A percentile compares a stretch with the other conserved stretches of the same genome.
Conservation (phyloP, 2,113 vertebrate species). For the Laticauda colubrina region DNA sequence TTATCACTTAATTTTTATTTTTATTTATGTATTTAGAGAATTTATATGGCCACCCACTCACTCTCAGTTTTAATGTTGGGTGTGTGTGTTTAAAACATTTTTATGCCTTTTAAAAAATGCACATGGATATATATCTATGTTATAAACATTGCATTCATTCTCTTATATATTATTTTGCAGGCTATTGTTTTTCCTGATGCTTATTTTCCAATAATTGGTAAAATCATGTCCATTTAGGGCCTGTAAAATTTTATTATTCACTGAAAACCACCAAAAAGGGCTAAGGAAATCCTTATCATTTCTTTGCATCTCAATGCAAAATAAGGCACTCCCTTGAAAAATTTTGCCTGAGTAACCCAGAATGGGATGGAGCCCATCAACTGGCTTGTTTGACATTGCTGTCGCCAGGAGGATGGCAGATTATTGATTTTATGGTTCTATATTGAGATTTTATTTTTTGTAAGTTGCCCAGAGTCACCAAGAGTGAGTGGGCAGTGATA, state of each 20-base stretch:
- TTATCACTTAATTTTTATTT: not conserved
- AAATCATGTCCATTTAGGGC: not conserved
- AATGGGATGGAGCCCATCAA: not conserved
- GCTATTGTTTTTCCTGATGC: not conserved
- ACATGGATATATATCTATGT: not conserved
- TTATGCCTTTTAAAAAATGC: not conserved
- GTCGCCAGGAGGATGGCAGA: not conserved
- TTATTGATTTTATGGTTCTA: not conserved
- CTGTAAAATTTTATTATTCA: not conserved
- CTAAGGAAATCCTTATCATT: not conserved
- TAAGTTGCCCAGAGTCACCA: not conserved
- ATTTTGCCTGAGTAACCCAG: not conserved
- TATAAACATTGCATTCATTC: not conserved
- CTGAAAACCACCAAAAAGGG: not conserved
- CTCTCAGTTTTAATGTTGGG: not conserved
- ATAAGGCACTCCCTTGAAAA: not conserved
- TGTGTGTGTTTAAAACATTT: not conserved
- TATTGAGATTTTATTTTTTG: not conserved
- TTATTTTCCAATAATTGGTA: not conserved
- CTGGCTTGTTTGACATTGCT: not conserved
- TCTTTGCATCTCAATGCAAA: slow-evolving; percentile 11
- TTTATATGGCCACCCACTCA: not conserved
- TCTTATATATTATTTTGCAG: not conserved
- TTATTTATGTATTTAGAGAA: not conserved
- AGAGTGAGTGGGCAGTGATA: not conserved